Percentiles rank a stretch among this genome's conserved stretches.
Conservation (phyloP, 2,888 invertebrate genomes). For the Syrista parreyssii region DNA sequence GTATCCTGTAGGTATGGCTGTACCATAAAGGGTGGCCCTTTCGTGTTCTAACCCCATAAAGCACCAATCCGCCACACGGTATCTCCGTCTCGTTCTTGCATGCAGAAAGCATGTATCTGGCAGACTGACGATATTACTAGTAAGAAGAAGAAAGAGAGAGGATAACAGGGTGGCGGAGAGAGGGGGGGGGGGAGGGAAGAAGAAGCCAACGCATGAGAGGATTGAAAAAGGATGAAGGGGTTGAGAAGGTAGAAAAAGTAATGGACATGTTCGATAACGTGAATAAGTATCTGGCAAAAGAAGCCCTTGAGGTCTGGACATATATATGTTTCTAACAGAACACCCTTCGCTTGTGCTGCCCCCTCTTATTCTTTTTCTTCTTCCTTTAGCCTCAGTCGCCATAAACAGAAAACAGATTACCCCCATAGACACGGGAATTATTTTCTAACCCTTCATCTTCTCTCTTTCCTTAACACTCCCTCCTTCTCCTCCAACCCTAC, state of each 20-base stretch:
- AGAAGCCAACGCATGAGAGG: neutral
- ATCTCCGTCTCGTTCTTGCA: slow-evolving; percentile 3
- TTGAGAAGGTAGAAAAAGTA: neutral
- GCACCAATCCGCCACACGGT: slow-evolving; percentile 20
- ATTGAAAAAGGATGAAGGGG: neutral
- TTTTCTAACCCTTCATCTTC: neutral
- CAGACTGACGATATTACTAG: neutral
- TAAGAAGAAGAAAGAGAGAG: neutral
- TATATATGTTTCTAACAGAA: neutral
- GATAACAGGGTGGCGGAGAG: no score
- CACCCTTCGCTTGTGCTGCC: neutral
- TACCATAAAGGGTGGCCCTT: slow-evolving; percentile 13
- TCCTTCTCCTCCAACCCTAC: neutral
- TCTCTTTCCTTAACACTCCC: neutral
- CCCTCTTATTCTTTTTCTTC: neutral
- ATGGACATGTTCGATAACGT: neutral
- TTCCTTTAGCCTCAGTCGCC: neutral
- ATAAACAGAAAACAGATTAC: neutral
- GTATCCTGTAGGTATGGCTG: slow-evolving; percentile 5
- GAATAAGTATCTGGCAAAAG: neutral
- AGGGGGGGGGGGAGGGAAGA: neutral
- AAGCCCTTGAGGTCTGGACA: neutral
- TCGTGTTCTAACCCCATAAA: slow-evolving; percentile 32
- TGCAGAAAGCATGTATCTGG: neutral
- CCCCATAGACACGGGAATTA: neutral